These are phyloP conservation scores for Andricus grossulariae DNA, from an alignment of 1,140 invertebrate species.

Conservation along the genomic window DNA sequence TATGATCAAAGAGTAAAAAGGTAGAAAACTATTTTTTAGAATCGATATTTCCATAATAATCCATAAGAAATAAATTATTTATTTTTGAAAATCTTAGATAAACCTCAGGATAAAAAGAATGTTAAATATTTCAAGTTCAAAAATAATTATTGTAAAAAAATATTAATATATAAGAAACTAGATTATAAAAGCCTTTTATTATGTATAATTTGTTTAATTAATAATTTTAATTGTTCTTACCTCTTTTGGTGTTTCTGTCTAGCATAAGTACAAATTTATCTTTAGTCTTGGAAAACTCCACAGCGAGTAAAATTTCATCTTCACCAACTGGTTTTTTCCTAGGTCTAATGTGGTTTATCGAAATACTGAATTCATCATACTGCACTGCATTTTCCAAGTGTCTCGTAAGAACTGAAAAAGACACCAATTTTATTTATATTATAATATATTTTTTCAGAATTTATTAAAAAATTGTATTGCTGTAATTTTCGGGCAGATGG, in stretches of 20 bases:
- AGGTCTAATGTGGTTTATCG: conserved; percentile 79
- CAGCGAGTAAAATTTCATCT: conserved; percentile 80
- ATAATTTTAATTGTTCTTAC: conserved; percentile 68
- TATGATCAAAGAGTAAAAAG: no score
- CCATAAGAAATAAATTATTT: no score
- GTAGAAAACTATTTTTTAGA: no score
- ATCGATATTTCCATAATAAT: no score
- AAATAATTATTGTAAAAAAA: not conserved
- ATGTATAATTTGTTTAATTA: conserved; percentile 7
- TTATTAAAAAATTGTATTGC: not conserved
- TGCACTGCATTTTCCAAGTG: conserved; percentile 78
- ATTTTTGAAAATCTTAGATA: no score
- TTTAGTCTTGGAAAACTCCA: conserved; percentile 79
- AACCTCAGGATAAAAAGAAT: no score
- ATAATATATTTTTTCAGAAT: not conserved
- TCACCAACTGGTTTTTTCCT: conserved; percentile 73
- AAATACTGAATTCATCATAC: conserved; percentile 79
- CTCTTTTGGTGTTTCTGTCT: conserved; percentile 79
- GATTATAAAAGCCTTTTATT: no score
- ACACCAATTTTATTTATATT: conserved; percentile 17
- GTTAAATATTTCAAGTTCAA: not conserved
- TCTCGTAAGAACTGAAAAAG: conserved; percentile 76
- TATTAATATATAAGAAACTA: not conserved
- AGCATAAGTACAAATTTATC: conserved; percentile 81
- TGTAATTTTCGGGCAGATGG: no score